phyloP scores from a whole-genome alignment of 2,113 vertebrate species.

The Hydrolagus affinis region DNA sequence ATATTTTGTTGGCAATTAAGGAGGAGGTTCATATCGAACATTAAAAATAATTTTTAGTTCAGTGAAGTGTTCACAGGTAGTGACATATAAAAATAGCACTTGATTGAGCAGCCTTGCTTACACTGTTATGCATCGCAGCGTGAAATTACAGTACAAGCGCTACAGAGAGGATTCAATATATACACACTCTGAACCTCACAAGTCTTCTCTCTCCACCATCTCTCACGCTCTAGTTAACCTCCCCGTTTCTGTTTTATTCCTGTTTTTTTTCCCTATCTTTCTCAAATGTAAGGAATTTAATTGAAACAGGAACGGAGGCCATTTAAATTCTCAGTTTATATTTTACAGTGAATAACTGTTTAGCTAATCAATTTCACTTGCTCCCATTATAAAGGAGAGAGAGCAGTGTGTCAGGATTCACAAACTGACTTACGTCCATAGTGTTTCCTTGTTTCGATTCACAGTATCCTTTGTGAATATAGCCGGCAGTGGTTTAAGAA shows the following conservation, averaged over 20 bases:
- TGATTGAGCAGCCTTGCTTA: slow-evolving; percentile 44
- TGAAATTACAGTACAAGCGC: slow-evolving; percentile 58
- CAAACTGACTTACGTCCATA: neutral
- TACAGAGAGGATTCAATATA: neutral
- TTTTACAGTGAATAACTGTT: neutral
- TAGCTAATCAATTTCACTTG: neutral
- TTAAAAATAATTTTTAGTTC: slow-evolving; percentile 53
- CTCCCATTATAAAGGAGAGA: neutral
- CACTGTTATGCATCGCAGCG: slow-evolving; percentile 44
- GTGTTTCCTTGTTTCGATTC: neutral
- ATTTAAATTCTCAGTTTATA: neutral
- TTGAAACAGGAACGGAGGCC: neutral
- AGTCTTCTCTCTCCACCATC: neutral
- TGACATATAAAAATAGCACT: slow-evolving; percentile 49
- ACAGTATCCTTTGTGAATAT: neutral
- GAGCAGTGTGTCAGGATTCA: neutral
- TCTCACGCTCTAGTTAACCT: neutral
- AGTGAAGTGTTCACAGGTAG: slow-evolving; percentile 56
- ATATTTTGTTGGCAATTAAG: slow-evolving; percentile 34
- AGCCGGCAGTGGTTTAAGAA: neutral
- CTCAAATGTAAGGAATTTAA: neutral
- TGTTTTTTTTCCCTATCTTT: neutral
- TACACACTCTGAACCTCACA: neutral
- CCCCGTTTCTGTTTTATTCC: neutral
- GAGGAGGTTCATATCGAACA: slow-evolving; percentile 38